phyloP scores from a whole-genome alignment of 2,113 vertebrate genomes.

The Stigmatopora nigra region DNA sequence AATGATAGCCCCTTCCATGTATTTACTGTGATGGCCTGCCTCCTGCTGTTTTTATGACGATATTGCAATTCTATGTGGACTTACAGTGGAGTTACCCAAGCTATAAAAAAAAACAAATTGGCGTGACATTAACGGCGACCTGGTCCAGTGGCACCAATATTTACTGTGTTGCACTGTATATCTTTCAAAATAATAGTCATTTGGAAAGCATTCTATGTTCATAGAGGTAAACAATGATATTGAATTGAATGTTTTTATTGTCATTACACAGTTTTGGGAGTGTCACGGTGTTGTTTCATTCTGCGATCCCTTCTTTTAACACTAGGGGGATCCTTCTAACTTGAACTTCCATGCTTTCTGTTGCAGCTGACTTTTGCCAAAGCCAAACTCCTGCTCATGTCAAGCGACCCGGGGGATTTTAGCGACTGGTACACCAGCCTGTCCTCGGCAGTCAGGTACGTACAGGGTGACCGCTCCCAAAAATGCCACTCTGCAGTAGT shows the following conservation, averaged over 20 bases:
- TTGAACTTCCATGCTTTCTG: neutral
- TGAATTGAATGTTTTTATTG: too few species aligned
- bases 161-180: too few species aligned
- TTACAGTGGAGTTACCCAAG: neutral
- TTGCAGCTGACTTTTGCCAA: slow-evolving; percentile 77
- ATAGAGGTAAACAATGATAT: too few species aligned
- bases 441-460: slow-evolving; percentile 71
- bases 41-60: slow-evolving; percentile 47
- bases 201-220: too few species aligned
- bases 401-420: slow-evolving; percentile 80
- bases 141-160: too few species aligned
- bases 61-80: slow-evolving; percentile 7
- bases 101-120: neutral
- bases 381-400: slow-evolving; percentile 87
- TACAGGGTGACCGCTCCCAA: neutral
- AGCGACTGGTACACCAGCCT: slow-evolving; percentile 80
- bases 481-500: neutral
- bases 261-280: too few species aligned
- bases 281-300: neutral
- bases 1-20: neutral
- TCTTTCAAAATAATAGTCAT: too few species aligned
- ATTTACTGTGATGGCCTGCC: slow-evolving; percentile 47
- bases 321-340: neutral
- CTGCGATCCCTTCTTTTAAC: neutral
- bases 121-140: neutral